Evolutionary conservation across 2,888 invertebrate species (phyloP).

Genomic region (Polydrusus tereticollis): DNA sequence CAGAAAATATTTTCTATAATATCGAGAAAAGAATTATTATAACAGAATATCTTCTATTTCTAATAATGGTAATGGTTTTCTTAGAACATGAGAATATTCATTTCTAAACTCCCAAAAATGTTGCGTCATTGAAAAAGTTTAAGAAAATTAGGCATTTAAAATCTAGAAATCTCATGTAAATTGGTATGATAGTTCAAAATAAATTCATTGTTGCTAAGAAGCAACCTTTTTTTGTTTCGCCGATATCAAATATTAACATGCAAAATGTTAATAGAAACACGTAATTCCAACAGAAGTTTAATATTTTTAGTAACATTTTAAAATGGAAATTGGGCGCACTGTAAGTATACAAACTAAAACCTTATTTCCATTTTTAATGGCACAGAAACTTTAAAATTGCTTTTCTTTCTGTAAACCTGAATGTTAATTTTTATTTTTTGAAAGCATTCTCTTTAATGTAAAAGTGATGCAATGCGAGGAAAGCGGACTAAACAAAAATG

Average conservation of each 20-base stretch:
- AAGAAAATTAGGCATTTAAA: too few species aligned
- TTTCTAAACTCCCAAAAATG: too few species aligned
- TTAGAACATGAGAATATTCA: too few species aligned
- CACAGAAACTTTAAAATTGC: constrained; percentile 1
- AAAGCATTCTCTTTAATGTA: neutral
- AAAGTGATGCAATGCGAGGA: neutral
- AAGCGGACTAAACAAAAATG: neutral
- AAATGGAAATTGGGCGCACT: neutral
- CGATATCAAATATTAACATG: neutral
- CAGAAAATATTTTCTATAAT: too few species aligned
- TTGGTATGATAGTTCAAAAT: too few species aligned
- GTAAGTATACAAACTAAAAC: neutral
- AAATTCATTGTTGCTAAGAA: too few species aligned
- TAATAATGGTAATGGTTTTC: too few species aligned
- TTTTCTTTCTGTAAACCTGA: neutral
- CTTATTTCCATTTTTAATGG: neutral
- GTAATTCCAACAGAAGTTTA: neutral
- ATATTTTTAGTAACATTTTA: neutral
- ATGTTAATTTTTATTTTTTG: neutral
- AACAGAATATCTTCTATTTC: too few species aligned
- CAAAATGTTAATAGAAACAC: neutral
- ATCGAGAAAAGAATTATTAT: too few species aligned
- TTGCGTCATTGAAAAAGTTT: too few species aligned
- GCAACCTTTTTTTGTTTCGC: too few species aligned
- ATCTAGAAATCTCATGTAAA: too few species aligned